These are phyloP conservation scores for Sericinus montela DNA, from an alignment of 2,888 invertebrate species.

Conservation along the genomic window DNA sequence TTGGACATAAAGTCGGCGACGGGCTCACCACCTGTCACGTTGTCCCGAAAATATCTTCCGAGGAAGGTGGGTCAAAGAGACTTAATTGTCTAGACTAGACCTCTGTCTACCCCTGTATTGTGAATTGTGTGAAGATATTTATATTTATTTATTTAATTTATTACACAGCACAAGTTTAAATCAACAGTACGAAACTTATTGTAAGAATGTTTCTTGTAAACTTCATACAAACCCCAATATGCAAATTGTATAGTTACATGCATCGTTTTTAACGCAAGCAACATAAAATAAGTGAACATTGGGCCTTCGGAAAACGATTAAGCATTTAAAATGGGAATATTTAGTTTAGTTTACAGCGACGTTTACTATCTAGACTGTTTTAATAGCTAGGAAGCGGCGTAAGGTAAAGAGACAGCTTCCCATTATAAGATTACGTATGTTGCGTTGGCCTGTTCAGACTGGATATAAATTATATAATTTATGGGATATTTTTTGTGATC, in stretches of 20 bases:
- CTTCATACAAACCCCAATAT: conserved; percentile 10
- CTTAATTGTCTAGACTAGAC: too few relatives aligned
- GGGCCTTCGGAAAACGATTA: conserved; percentile 51
- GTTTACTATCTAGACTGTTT: conserved; percentile 68
- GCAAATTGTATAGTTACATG: conserved; percentile 22
- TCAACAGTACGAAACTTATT: background rate
- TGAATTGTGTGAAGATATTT: too few relatives aligned
- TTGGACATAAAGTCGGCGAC: too few relatives aligned
- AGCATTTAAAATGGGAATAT: conserved; percentile 57
- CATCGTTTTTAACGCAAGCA: conserved; percentile 20
- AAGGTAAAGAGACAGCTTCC: conserved; percentile 44
- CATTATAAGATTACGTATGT: conserved; percentile 47
- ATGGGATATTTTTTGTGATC: conserved; percentile 56
- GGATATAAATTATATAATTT: conserved; percentile 68
- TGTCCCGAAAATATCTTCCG: too few relatives aligned
- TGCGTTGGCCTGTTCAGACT: conserved; percentile 51
- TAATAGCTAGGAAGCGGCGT: conserved; percentile 68
- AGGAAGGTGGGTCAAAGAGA: too few relatives aligned
- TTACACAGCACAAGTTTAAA: background rate
- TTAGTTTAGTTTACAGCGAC: conserved; percentile 67
- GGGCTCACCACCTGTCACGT: too few relatives aligned
- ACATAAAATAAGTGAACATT: conserved; percentile 32
- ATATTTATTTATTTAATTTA: too few relatives aligned
- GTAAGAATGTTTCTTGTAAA: background rate
- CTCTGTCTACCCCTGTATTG: too few relatives aligned